phyloP scores from a whole-genome alignment of 1,140 invertebrate genomes.

The Caerostris extrusa region DNA sequence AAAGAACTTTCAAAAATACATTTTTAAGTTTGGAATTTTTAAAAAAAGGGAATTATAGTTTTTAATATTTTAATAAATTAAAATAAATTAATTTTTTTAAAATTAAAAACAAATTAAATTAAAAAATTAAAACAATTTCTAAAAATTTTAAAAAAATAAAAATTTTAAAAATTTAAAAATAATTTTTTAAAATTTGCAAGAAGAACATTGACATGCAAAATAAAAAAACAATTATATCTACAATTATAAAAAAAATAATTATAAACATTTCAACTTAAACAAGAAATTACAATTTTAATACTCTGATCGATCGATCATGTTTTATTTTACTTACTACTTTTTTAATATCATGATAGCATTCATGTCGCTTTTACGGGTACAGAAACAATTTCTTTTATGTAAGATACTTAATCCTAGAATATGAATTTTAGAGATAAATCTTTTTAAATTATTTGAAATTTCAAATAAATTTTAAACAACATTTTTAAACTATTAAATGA shows the following conservation, averaged over 20 bases:
- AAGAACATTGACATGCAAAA: background rate
- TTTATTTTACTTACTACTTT: background rate
- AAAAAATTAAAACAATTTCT: no score
- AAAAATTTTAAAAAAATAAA: no score
- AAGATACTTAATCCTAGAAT: background rate
- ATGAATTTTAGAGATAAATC: background rate
- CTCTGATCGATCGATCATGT: background rate
- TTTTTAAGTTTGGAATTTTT: no score
- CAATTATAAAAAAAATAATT: background rate
- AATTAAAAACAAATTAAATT: no score
- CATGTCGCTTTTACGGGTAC: constrained; percentile 29
- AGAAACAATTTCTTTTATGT: background rate
- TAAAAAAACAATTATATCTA: background rate
- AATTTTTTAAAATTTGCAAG: background rate
- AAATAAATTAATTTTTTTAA: no score
- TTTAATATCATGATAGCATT: background rate
- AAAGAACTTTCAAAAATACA: no score
- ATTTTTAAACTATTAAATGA: background rate
- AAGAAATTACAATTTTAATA: no score
- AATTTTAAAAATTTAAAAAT: no score
- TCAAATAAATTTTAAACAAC: background rate
- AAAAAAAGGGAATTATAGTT: no score
- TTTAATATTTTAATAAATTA: no score
- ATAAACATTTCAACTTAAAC: background rate
- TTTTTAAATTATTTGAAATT: background rate